A percentile compares a stretch with the other conserved stretches of the same genome.
phyloP scores from a whole-genome alignment of 2,888 invertebrate genomes.

The Drosophila neotestacea region DNA sequence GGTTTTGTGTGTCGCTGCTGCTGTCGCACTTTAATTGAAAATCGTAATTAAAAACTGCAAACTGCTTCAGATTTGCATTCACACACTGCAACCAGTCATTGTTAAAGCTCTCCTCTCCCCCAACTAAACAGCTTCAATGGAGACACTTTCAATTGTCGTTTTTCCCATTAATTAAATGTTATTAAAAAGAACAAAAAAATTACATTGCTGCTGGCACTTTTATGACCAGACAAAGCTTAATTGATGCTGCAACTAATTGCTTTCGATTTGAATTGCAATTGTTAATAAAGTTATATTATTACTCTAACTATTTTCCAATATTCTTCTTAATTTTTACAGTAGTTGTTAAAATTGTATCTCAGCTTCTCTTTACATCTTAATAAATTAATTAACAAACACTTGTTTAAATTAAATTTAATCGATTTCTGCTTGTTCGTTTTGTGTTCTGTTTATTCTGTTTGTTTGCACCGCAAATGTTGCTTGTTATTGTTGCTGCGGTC shows the following conservation, averaged over 20 bases:
- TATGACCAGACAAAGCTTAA: slow-evolving; percentile 5
- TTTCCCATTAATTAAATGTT: slow-evolving; percentile 29
- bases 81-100: slow-evolving; percentile 11
- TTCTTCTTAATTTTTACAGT: neutral
- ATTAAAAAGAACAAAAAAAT: slow-evolving; percentile 19
- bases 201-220: neutral
- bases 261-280: neutral
- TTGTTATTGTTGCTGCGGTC: slow-evolving; percentile 54
- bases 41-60: slow-evolving; percentile 80
- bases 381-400: neutral
- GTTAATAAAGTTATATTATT: neutral
- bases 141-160: slow-evolving; percentile 10
- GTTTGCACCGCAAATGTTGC: slow-evolving; percentile 45
- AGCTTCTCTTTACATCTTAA: neutral
- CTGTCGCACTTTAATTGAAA: slow-evolving; percentile 77
- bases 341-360: neutral
- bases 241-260: slow-evolving; percentile 12
- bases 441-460: neutral
- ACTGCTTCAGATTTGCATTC: slow-evolving; percentile 52
- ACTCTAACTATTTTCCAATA: neutral
- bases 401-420: neutral
- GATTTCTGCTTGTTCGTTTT: slow-evolving; percentile 4
- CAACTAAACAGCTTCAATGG: slow-evolving; percentile 8
- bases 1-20: slow-evolving; percentile 70
- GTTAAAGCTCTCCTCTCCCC: neutral